A percentile compares a stretch with the other conserved stretches of the same genome.
Conservation (phyloP, 2,113 vertebrate genomes). For the Apodemus sylvaticus region DNA sequence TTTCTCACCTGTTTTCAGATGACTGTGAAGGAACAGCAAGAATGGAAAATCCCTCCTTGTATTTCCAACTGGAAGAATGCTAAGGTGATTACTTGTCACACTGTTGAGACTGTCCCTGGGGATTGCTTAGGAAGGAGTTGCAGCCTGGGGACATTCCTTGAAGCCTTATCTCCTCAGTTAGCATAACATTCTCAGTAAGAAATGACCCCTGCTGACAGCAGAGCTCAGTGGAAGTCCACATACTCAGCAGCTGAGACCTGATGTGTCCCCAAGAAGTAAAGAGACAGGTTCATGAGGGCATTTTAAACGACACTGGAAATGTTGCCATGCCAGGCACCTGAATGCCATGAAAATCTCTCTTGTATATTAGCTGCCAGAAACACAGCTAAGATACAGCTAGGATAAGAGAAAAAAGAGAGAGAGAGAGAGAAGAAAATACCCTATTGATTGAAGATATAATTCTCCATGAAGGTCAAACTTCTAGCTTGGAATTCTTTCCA, state of each 20-base stretch:
- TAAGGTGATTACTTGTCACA: slow-evolving; percentile 90
- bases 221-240: not conserved
- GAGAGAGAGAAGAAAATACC: not conserved
- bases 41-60: slow-evolving; percentile 99
- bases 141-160: slow-evolving; percentile 57
- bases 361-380: slow-evolving; percentile 26
- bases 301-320: slow-evolving; percentile 8
- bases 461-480: slow-evolving; percentile 42
- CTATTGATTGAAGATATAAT: not conserved
- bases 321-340: slow-evolving; percentile 7
- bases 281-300: not conserved
- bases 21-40: slow-evolving; percentile 99
- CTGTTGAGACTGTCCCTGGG: slow-evolving; percentile 49
- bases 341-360: not conserved
- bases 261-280: not conserved
- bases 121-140: slow-evolving; percentile 43
- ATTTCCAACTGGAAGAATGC: slow-evolving; percentile 99
- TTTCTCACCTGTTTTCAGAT: slow-evolving; percentile 87
- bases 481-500: slow-evolving; percentile 16
- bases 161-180: slow-evolving; percentile 62
- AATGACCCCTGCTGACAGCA: not conserved
- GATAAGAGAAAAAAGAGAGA: too few species aligned
- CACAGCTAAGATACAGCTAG: not conserved
- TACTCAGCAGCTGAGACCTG: not conserved
- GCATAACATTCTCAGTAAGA: slow-evolving; percentile 57